Conservation (phyloP, 2,888 invertebrate species). For the Polietes domitor region DNA sequence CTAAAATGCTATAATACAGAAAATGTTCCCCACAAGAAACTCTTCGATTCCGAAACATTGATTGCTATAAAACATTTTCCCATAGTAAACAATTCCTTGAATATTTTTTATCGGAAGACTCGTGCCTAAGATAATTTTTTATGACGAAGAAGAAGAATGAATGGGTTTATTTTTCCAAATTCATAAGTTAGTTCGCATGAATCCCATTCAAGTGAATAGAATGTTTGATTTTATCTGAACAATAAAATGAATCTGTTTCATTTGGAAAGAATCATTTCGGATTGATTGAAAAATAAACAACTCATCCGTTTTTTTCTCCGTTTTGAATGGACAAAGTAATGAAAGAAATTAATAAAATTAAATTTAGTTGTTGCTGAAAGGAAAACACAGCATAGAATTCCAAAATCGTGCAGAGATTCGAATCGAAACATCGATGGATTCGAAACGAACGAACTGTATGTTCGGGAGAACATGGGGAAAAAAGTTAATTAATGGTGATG, state of each 20-base stretch:
- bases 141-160: background rate
- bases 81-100: too few species aligned
- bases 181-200: background rate
- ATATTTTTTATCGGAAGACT: too few species aligned
- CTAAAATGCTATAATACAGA: too few species aligned
- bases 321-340: slow-evolving; percentile 33
- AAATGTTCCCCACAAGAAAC: too few species aligned
- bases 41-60: too few species aligned
- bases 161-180: background rate
- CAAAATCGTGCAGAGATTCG: background rate
- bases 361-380: background rate
- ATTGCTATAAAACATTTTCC: too few species aligned
- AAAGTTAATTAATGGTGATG: background rate
- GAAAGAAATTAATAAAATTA: background rate
- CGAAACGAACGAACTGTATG: background rate
- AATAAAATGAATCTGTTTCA: background rate
- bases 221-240: background rate
- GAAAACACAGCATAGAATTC: slow-evolving; percentile 6
- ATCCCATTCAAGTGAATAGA: background rate
- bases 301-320: background rate
- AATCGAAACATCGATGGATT: slow-evolving; percentile 15
- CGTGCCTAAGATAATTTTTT: too few species aligned
- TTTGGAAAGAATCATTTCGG: slow-evolving; percentile 15
- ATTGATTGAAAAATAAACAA: slow-evolving; percentile 53
- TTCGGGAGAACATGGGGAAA: background rate